These are phyloP conservation scores for Coccyzus lansbergi DNA, from an alignment of 2,797 vertebrate species.

Conservation along the genomic window DNA sequence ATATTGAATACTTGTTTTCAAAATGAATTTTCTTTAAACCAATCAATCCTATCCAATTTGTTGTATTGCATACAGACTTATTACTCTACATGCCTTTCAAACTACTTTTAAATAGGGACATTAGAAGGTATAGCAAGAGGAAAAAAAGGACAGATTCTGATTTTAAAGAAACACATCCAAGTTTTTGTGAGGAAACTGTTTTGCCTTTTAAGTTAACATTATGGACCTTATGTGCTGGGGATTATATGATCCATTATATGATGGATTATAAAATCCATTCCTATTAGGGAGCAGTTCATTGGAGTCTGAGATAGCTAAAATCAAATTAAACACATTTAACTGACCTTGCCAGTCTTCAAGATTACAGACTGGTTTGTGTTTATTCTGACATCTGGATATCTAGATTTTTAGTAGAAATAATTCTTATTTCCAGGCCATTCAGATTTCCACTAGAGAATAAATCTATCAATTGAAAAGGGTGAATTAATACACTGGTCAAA, in stretches of 20 bases:
- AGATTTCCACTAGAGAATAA: background rate
- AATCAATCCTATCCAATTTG: background rate
- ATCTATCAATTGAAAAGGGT: background rate
- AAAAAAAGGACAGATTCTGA: background rate
- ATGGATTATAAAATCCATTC: slow-evolving; percentile 3
- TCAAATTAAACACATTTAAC: background rate
- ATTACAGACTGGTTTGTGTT: background rate
- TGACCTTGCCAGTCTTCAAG: background rate
- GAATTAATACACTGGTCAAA: background rate
- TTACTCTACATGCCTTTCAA: background rate
- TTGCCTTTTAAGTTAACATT: background rate
- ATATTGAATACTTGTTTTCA: background rate
- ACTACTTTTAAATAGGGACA: background rate
- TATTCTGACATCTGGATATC: background rate
- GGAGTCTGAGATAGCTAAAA: background rate
- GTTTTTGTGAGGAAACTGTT: background rate
- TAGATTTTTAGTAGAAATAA: background rate
- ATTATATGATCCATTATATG: background rate
- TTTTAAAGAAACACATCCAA: background rate
- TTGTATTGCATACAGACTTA: background rate
- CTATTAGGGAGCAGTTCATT: background rate
- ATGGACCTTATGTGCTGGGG: background rate
- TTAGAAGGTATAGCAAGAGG: background rate
- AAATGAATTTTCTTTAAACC: slow-evolving; percentile 12
- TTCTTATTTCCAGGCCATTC: background rate